Evolutionary conservation across 2,113 vertebrate species (phyloP), one percentile per base, ranked within the genome.

Genomic region (Dipodomys spectabilis): DNA sequence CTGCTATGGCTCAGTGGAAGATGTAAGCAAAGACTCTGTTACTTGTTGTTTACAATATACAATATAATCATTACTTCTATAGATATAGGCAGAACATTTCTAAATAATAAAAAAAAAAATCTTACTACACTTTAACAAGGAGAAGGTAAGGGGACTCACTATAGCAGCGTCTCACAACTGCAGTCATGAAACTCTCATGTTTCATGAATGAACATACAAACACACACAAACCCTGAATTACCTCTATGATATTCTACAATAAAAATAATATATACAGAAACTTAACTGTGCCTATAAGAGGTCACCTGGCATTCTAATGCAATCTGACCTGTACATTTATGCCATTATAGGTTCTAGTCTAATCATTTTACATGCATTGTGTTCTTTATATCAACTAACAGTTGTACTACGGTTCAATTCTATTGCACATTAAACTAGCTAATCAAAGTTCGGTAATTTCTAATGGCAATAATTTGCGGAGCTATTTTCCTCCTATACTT

Each of bases 161-260:
- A 94, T 96, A 96, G 96, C 97, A 97, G 97, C 96, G 93, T 93
- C 93, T 94, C 97, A 95, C 95, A 90, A 96, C 96, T 96, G 97
- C 97, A 97, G 94, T 95, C 97, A 96, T 90, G 97, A 97, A 97
- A 97, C 95, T 96, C 72, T 94, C 69, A n/a, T 86, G 95, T 94
- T 95, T 94, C 96, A 96, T 96, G 96, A 95, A 86, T 60, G 80
- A 77, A 96, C 74, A 96, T 23, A 95, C 25, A 94, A 16, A 90
- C 69, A 96, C 77, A 94, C 23, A 92, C 15, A 94, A 88, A 93
- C 73, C 19, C 72, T 90, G 25, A 95, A 95, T 92, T 90, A 95
- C 10, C 95, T 96, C 94, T 20, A 68, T 3, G 88, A 65, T 88
- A 90, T 90, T 92, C 78, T 96, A 94, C 49, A 84, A 78, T 65